These are phyloP conservation scores for Parambassis ranga DNA, from an alignment of 2,797 vertebrate species.

Conservation along the genomic window DNA sequence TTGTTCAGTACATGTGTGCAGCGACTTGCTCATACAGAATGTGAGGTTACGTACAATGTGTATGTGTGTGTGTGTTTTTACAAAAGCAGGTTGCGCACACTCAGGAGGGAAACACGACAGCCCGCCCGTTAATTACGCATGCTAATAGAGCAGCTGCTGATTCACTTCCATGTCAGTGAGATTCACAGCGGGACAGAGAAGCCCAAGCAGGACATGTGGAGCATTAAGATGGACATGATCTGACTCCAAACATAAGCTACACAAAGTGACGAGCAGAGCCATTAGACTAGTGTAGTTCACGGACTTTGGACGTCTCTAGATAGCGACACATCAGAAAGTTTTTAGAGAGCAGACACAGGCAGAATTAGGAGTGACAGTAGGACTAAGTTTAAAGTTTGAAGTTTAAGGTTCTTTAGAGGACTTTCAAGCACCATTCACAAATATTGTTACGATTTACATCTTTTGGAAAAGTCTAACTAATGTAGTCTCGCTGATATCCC, in stretches of 20 bases:
- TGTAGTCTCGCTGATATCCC: too few species aligned
- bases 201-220: constrained; percentile 27
- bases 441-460: constrained; percentile 12
- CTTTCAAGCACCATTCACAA: not conserved
- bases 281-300: constrained; percentile 21
- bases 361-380: not conserved
- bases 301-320: constrained; percentile 4
- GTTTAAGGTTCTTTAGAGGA: not conserved
- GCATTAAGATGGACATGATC: constrained; percentile 44
- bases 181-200: constrained; percentile 33
- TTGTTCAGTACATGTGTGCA: not conserved
- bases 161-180: constrained; percentile 49
- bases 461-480: constrained; percentile 5
- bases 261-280: constrained; percentile 20
- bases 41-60: not conserved
- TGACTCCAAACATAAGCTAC: constrained; percentile 25
- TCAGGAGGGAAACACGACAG: constrained; percentile 31
- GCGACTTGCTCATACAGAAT: not conserved
- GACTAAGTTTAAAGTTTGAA: not conserved
- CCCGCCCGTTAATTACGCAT: constrained; percentile 56
- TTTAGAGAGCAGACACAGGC: not conserved
- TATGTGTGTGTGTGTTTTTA: not conserved
- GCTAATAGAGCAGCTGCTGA: constrained; percentile 69
- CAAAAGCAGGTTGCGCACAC: constrained; percentile 24
- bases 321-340: constrained; percentile 12